Percentiles rank a stretch among this genome's conserved stretches.
These are phyloP conservation scores for Halcyon chelicuti DNA, from an alignment of 2,797 vertebrate genomes.

Conservation along the genomic window DNA sequence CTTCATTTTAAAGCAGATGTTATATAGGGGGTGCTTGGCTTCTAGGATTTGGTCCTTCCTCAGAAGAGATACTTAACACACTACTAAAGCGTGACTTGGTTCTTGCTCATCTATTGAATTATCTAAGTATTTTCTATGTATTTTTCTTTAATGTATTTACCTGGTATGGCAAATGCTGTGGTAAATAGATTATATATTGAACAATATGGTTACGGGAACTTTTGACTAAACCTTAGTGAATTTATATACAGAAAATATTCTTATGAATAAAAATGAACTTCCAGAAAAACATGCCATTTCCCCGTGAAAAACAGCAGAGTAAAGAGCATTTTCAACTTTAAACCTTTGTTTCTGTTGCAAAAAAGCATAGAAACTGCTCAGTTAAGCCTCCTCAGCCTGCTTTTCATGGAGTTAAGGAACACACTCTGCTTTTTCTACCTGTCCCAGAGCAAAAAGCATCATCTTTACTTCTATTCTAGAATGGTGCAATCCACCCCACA, in stretches of 20 bases:
- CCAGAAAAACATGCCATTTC: background rate
- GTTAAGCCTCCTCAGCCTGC: background rate
- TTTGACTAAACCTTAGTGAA: constrained; percentile 9
- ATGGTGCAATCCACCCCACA: background rate
- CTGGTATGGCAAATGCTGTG: background rate
- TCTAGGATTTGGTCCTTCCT: background rate
- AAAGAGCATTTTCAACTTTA: constrained; percentile 11
- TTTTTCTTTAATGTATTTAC: background rate
- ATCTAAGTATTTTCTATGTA: background rate
- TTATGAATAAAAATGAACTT: constrained; percentile 20
- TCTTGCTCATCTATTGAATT: background rate
- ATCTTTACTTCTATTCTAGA: background rate
- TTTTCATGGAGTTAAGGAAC: background rate
- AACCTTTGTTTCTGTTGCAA: background rate
- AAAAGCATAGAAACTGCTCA: background rate
- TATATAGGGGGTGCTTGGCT: background rate
- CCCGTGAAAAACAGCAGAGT: background rate
- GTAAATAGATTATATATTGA: background rate
- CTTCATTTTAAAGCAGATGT: background rate
- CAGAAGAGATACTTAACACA: background rate
- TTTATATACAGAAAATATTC: constrained; percentile 10
- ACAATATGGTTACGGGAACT: background rate
- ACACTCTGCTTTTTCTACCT: background rate
- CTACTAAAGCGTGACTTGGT: background rate
- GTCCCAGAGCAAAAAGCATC: background rate